Evolutionary conservation across 2,797 vertebrate genomes (phyloP), one percentile per base, ranked within the genome.

Genomic region (Neopelma chrysocephalum): DNA sequence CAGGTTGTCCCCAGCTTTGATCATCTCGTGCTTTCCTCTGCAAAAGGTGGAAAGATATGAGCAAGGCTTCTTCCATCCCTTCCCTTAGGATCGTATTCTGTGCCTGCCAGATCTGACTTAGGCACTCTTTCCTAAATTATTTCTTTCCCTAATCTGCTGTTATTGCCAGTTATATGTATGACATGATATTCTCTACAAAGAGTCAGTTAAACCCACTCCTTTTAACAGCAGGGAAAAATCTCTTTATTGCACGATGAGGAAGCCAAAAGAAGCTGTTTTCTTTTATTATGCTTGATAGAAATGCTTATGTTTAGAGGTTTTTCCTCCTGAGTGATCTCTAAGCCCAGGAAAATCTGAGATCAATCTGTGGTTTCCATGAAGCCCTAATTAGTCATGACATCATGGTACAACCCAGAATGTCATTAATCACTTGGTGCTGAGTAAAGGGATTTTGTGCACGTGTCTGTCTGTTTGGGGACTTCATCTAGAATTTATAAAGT

Each of bases 301-400:
- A 77, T 60, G 53, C 79, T 85, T 66, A 79, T 38, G 23, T 54
- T 14, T n/a, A 80, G 77, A 34, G 32, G 1, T 80, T 71, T 93
- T 81, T 95, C 70, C 23, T 97, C 75, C 85, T 26, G 12, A 96
- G 82, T 79, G 73, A 83, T 87, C 64, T 56, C 72, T 82, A 72
- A 80, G 53, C 48, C 54, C 65, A 85, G 95, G 90, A 95, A 97
- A 96, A 96, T 91, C 87, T 96, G 95, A 97, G 77, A 75, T 94
- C 70, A 89, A 8, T 87, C 40, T 88, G 84, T 88, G 91, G 77
- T 73, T 87, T 31, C 27, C 4, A 13, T 72, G 68, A 94, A 89
- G 45, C 51, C 66, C 53, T 82, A 79, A 96, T 97, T 96, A 95
- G 56, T 21, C 23, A 76, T 56, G 77, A 94, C 86, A 78, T 97